Evolutionary conservation across 2,113 vertebrate species (phyloP).

Genomic region (Burhinus oedicnemus): DNA sequence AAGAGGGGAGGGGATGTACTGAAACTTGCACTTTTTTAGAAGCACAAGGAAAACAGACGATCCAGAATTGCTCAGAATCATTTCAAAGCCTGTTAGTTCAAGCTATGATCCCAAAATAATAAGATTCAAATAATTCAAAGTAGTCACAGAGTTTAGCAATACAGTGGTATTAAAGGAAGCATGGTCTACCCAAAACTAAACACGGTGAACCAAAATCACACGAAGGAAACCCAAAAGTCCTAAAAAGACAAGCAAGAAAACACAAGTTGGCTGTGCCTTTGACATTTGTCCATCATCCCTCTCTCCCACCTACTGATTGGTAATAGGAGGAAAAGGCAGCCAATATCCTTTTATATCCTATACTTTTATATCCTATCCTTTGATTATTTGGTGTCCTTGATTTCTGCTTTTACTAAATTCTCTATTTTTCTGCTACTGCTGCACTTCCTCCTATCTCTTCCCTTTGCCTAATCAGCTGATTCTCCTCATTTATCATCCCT

Average conservation of each 20-base stretch:
- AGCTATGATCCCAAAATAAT: background rate
- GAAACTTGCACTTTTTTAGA: background rate
- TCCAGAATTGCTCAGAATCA: background rate
- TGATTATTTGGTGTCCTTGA: background rate
- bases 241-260: background rate
- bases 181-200: background rate
- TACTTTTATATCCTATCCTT: background rate
- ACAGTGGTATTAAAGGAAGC: background rate
- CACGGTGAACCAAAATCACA: background rate
- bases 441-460: background rate
- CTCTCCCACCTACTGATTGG: background rate
- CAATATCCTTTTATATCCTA: background rate
- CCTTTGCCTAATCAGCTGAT: background rate
- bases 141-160: background rate
- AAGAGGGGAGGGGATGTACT: background rate
- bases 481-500: background rate
- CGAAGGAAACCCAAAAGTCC: background rate
- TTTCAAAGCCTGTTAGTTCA: background rate
- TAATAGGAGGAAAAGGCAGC: background rate
- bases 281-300: background rate
- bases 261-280: background rate
- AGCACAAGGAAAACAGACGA: background rate
- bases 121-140: background rate
- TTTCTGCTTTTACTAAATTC: constrained; percentile 6
- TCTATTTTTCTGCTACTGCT: background rate